Base-by-base conservation (phyloP, 2,113 vertebrate species). In the Vicugna pacos region DNA sequence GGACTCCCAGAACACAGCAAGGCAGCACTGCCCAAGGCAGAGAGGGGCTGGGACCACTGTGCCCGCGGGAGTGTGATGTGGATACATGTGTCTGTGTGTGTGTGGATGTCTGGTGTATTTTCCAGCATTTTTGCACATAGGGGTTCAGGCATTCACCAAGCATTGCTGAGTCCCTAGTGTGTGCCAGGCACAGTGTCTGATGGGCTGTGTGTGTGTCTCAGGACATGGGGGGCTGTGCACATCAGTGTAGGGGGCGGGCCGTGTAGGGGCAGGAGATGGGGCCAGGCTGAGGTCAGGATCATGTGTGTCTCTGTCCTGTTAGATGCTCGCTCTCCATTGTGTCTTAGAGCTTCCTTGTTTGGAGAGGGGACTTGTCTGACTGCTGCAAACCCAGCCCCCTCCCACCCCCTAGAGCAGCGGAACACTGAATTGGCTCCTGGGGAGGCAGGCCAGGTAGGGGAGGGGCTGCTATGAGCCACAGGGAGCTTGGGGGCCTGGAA, bases 171-270 rank as follows among this genome's bases (percentile, higher is more conserved):
- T 60, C 38, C 32, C 52, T 54, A 0, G 56, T 13, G 0, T 1
- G 7, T 28, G 54, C 58, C 54, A 15, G 77, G 35, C 46, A 11
- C 26, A 0, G 32, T 0, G 7, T 30, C 22, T 1, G 54, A 42
- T 38, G 82, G n/a, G 17, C 38, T 0, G 35, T 2, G 11, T 17
- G 48, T 67, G 54, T 65, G 30, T 8, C 26, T 50, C 46, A 26
- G 26, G 77, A 46, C 4, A 2, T 24, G 9, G 42, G 5, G 56
- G 69, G 48, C 62, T 32, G 20, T 58, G 50, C n/a, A 8, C 17
- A 0, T 11, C 15, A 0, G 11, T 28, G 48, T n/a, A 32, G 1
- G 0, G 20, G 54, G 48, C 0, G 2, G 65, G 38, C 24, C 11
- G 19, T 1, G 5, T 3, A 3, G 50, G 42, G 50, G 19, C 26